phyloP scores from a whole-genome alignment of 2,888 invertebrate species.

The Folsomia candida region DNA sequence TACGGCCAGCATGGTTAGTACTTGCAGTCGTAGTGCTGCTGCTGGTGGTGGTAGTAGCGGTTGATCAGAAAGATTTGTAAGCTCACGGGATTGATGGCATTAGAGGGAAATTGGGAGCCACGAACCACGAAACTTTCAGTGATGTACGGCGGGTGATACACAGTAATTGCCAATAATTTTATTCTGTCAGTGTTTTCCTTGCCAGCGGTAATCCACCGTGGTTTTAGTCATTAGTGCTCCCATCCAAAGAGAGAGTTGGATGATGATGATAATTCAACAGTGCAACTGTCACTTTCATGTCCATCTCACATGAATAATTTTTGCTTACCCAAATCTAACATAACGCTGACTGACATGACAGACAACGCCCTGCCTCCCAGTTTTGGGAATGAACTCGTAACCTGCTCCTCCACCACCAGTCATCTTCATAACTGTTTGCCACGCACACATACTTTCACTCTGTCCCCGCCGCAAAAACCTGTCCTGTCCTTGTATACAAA shows the following conservation, averaged over 20 bases:
- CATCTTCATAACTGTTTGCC: too few relatives aligned
- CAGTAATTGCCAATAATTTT: conserved; percentile 22
- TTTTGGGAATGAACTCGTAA: too few relatives aligned
- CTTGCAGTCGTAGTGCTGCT: background rate
- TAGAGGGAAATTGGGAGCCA: conserved; percentile 4
- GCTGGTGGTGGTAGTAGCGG: background rate
- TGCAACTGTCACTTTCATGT: conserved; percentile 2
- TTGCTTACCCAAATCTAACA: background rate
- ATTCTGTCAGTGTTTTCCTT: conserved; percentile 11
- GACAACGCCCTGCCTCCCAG: conserved; percentile 2
- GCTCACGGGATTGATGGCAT: conserved; percentile 21
- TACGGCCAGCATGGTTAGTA: background rate
- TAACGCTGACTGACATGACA: background rate
- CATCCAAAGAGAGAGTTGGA: background rate
- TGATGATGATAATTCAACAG: background rate
- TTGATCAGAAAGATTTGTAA: background rate
- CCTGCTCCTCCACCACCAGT: too few relatives aligned
- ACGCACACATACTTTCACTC: too few relatives aligned
- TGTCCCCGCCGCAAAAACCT: too few relatives aligned
- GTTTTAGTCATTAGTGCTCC: conserved; percentile 18
- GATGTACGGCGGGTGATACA: conserved; percentile 12
- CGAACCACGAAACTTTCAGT: background rate
- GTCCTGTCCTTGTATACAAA: too few relatives aligned
- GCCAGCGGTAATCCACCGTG: conserved; percentile 10
- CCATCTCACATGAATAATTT: background rate